Percentiles rank a stretch among this genome's conserved stretches.
Evolutionary conservation across 2,113 vertebrate species (phyloP).

Genomic region (Chlamydotis undulata): DNA sequence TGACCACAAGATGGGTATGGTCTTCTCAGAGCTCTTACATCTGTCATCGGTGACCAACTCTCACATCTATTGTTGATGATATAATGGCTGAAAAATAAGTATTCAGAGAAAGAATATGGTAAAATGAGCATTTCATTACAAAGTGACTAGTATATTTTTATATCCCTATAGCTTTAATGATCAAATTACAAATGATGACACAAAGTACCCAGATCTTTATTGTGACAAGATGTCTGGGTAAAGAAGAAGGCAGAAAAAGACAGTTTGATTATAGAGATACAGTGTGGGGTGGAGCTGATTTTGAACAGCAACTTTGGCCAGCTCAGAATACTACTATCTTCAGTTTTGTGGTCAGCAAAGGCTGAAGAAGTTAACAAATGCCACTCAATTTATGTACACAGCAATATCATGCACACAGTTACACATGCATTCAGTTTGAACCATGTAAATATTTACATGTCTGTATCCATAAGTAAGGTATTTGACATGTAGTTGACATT

Average conservation of each 20-base stretch:
- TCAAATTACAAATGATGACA: not conserved
- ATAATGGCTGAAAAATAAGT: not conserved
- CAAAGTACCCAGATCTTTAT: not conserved
- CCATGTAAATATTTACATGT: not conserved
- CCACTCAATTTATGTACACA: not conserved
- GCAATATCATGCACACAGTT: not conserved
- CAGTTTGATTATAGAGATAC: not conserved
- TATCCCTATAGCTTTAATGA: not conserved
- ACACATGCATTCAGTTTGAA: not conserved
- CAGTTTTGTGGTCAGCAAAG: not conserved
- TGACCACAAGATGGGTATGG: not conserved
- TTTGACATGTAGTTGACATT: not conserved
- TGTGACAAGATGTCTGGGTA: not conserved
- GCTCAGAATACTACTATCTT: not conserved
- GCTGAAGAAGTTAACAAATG: not conserved
- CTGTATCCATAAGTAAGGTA: not conserved
- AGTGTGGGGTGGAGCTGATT: not conserved
- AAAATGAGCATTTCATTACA: not conserved
- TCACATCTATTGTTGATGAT: not conserved
- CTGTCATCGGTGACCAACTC: not conserved
- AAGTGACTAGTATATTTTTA: not conserved
- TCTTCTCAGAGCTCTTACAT: not conserved
- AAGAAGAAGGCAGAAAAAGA: not conserved
- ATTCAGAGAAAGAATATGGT: not conserved
- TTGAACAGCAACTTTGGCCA: not conserved